Base-by-base conservation (phyloP, 2,888 invertebrate genomes). In the Drosophila demipolita region DNA sequence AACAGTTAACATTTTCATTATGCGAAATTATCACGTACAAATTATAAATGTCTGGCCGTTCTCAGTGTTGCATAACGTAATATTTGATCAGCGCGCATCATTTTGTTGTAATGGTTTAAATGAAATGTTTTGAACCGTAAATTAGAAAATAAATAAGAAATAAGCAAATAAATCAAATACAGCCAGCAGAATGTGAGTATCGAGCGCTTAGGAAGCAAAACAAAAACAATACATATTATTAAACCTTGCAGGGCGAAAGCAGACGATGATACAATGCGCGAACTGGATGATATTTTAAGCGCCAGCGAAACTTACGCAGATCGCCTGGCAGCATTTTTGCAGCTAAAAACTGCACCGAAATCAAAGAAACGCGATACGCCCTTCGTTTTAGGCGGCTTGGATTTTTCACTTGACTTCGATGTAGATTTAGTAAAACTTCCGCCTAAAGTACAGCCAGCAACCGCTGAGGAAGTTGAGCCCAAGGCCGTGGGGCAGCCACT, bases 341-440 rank as follows among this genome's bases (percentile, higher is more conserved):
- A 72, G 53, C 63, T 55, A 0, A 89, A 89, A 45, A 66, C 78
- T 0, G 53, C 45, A 4, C 48, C 54, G 4, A 66, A 67, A 17
- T 75, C 79, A 45, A 45, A 15, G 8, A 32, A 53, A 3, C 58
- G 35, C 8, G 58, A 36, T 3, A 42, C 42, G 3, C 52, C 38
- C 0, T 71, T 82, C 15, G 36, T 76, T 1, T 29, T 89, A 2
- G 81, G 52, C 15, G 65, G 45, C n/a, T 32, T 63, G 1, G 71
- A 80, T 52, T 29, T 73, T 1, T 61, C 87, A 2, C 67, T 89
- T 42, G 87, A 83, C 12, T 17, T 86, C 2, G 89, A 86, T 20
- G 81, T 83, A 11, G 89, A 89, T 38, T 58, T 83, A 23, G 45
- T 82, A 4, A 73, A 73, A 32, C 12, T 78, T 9, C 67, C 73